Conservation (phyloP, 2,113 vertebrate species). For the Stictonetta naevosa region DNA sequence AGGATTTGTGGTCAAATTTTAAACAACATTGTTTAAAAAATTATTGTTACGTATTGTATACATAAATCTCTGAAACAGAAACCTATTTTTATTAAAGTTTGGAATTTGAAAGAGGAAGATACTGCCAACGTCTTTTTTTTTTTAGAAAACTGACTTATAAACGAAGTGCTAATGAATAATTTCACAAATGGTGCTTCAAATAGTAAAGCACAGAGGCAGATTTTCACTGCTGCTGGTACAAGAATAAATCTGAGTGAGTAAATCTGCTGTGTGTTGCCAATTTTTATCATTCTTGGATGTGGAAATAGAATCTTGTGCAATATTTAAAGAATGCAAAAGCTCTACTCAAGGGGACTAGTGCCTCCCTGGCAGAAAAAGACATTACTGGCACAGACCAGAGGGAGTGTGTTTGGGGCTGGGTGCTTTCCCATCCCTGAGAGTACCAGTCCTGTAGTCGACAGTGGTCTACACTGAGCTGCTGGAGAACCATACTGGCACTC, state of each 20-base stretch:
- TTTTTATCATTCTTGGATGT: conserved; percentile 34
- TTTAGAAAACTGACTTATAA: conserved; percentile 68
- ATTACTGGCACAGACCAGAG: not conserved
- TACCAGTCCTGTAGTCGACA: not conserved
- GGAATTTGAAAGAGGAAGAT: conserved; percentile 36
- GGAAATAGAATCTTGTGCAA: conserved; percentile 24
- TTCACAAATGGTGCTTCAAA: conserved; percentile 54
- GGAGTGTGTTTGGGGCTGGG: not conserved
- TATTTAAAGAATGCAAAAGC: conserved; percentile 49
- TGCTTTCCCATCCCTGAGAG: not conserved
- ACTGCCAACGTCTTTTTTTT: conserved; percentile 18
- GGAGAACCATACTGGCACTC: not conserved
- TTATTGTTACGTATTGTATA: not conserved
- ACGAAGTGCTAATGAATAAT: conserved; percentile 68
- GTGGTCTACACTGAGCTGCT: not conserved
- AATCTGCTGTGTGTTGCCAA: conserved; percentile 25
- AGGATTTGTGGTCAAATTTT: not conserved
- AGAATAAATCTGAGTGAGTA: conserved; percentile 68
- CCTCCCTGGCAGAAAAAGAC: not conserved
- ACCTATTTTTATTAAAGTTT: conserved; percentile 33
- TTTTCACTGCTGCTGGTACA: conserved; percentile 54
- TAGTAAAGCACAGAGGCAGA: conserved; percentile 54
- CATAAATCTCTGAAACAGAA: conserved; percentile 2
- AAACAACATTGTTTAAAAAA: conserved; percentile 16
- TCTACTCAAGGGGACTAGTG: not conserved